Evolutionary conservation across 2,888 invertebrate species (phyloP), one percentile per base, ranked within the genome.

Genomic region (Drosophila stalkeri): DNA sequence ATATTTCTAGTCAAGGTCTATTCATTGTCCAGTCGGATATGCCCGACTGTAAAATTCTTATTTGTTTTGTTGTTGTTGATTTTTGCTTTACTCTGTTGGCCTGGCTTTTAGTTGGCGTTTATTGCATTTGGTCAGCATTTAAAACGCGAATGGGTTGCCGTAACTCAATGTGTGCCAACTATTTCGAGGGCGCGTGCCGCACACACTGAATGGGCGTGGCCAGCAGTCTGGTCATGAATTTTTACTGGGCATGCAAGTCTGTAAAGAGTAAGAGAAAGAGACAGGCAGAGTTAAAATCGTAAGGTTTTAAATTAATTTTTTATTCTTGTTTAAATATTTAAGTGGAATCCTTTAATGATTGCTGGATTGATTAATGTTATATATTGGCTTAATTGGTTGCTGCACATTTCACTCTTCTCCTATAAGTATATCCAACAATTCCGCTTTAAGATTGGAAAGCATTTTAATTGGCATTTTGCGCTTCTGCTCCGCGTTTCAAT

Each of bases 111-210:
- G 74, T 70, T 86, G 85, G 87, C 82, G 73, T 82, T 83, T 83
- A 83, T 83, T 83, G 85, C 85, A 82, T 80, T 85, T 85, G 68
- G 76, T 66, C 62, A 61, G 70, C 82, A 85, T 84, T 82, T 87
- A 82, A 82, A 82, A 81, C 85, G 72, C 76, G 79, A 78, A 73
- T 43, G 72, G 68, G 57, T 39, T 59, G 39, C 66, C 57, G 81
- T 71, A 78, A 86, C 86, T 86, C 84, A 86, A 86, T 81, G 82
- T 73, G 76, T 66, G 85, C 70, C 70, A 83, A 82, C 79, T 62
- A 87, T 85, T 87, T 85, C 57, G 67, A 46, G 69, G 68, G 49
- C 67, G 66, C 61, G 23, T 54, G 31, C 39, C 52, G 3, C 16
- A 56, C 69, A 75, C 59, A 49, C 54, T 44, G 23, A 51, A 64